Percentiles rank a stretch among this genome's conserved stretches.
phyloP scores from a whole-genome alignment of 2,797 vertebrate species.

The Remorina albescens region DNA sequence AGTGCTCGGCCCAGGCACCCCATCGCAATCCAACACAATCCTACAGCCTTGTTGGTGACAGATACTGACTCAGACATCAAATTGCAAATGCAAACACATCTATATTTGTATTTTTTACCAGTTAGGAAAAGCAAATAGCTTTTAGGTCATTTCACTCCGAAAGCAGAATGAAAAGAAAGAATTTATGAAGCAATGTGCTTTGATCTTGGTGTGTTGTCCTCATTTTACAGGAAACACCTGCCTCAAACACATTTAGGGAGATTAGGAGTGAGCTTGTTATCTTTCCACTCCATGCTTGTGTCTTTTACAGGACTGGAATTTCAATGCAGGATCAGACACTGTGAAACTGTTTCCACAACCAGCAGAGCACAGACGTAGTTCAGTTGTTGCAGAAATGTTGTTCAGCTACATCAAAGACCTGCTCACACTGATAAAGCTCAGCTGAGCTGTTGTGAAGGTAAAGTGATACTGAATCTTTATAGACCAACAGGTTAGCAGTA shows the following conservation, averaged over 20 bases:
- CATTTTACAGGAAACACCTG: constrained; percentile 74
- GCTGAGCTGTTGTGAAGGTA: constrained; percentile 3
- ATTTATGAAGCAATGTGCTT: constrained; percentile 65
- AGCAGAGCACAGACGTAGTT: constrained; percentile 65
- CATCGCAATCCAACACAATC: constrained; percentile 19
- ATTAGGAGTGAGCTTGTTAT: constrained; percentile 80
- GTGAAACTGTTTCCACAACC: constrained; percentile 62
- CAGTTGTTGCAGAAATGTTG: constrained; percentile 66
- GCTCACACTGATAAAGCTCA: constrained; percentile 43
- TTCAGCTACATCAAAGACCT: constrained; percentile 45
- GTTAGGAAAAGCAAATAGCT: constrained; percentile 50
- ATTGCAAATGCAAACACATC: constrained; percentile 38
- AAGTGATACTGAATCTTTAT: constrained; percentile 30
- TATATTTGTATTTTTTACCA: constrained; percentile 31
- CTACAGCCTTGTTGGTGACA: constrained; percentile 12
- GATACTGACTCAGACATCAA: constrained; percentile 23
- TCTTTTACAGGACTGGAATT: constrained; percentile 78
- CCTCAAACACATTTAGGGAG: constrained; percentile 74
- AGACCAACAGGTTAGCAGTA: constrained; percentile 24
- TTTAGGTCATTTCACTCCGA: constrained; percentile 50
- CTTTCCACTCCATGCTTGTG: constrained; percentile 72
- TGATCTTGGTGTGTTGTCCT: constrained; percentile 69
- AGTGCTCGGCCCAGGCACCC: constrained; percentile 6
- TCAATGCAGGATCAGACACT: constrained; percentile 76
- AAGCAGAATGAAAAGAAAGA: constrained; percentile 52